Conservation (phyloP, 2,888 invertebrate species). For the Adineta ricciae region DNA sequence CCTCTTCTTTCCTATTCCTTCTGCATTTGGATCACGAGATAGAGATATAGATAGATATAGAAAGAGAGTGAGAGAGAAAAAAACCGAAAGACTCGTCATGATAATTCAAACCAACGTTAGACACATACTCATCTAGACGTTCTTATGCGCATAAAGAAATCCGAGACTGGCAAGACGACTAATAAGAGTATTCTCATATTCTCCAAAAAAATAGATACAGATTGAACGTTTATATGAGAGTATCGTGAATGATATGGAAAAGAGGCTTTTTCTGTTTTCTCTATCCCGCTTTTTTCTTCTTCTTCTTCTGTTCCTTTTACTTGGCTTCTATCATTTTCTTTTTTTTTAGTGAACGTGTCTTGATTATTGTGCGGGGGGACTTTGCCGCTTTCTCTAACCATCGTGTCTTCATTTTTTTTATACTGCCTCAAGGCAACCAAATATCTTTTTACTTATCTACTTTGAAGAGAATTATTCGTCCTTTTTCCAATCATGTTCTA, state of each 20-base stretch:
- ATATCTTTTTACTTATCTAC: constrained; percentile 2
- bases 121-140: neutral
- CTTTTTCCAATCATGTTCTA: neutral
- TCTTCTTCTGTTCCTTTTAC: neutral
- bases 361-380: neutral
- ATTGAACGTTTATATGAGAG: neutral
- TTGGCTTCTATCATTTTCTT: neutral
- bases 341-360: constrained; percentile 1
- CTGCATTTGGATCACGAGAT: neutral
- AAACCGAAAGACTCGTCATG: neutral
- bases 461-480: neutral
- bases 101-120: neutral
- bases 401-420: constrained; percentile 14
- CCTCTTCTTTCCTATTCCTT: neutral
- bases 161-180: neutral
- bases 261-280: neutral
- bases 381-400: neutral
- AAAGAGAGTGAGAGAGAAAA: neutral
- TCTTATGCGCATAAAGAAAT: constrained; percentile 2
- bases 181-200: neutral
- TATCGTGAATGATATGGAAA: neutral
- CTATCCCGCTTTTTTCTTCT: neutral
- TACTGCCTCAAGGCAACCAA: neutral
- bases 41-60: neutral
- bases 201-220: neutral